phyloP scores from a whole-genome alignment of 2,888 invertebrate genomes.

The Stictocephala bisonia region DNA sequence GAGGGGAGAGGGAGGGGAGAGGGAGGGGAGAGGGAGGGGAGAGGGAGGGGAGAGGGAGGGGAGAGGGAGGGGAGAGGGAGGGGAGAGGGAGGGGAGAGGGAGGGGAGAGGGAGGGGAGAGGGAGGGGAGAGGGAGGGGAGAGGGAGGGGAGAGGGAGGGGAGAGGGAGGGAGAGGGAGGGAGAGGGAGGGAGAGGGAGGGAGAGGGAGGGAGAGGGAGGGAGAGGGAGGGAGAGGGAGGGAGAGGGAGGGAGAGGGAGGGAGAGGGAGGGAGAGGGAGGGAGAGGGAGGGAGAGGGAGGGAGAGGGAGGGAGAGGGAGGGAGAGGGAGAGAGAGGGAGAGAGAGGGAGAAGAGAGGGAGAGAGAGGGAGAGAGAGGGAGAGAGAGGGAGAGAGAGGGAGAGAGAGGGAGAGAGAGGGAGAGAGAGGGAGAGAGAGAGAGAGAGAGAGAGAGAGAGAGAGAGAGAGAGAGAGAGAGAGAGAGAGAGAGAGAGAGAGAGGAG shows the following conservation, averaged over 20 bases:
- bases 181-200: neutral
- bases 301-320: no score
- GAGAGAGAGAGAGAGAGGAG: no score
- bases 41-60: constrained; percentile 1
- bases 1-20: neutral
- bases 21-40: neutral
- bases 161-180: neutral
- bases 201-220: neutral
- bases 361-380: no score
- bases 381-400: no score
- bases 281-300: no score
- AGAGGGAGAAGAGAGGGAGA: no score
- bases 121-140: neutral
- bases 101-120: neutral
- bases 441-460: no score
- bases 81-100: neutral
- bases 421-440: no score
- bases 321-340: no score
- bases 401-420: no score
- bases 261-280: no score
- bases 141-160: neutral
- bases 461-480: no score
- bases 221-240: neutral
- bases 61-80: constrained; percentile 4
- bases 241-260: neutral